Evolutionary conservation across 2,113 vertebrate genomes (phyloP).

Genomic region (Drymodes brunneopygia): DNA sequence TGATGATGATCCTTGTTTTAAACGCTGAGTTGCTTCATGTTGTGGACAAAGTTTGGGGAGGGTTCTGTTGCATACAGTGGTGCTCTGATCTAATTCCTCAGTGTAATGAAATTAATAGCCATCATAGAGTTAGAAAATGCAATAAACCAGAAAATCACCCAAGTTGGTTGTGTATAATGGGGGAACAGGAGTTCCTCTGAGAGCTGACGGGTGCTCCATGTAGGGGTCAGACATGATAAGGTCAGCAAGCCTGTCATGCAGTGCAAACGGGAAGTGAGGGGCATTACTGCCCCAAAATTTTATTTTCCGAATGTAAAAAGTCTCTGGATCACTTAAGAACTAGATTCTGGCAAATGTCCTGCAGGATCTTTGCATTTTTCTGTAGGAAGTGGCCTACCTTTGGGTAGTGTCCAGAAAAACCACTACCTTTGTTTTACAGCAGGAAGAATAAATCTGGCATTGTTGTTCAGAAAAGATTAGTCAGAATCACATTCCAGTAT

Average conservation of each 20-base stretch:
- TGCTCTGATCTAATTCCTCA: neutral
- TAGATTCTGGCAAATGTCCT: neutral
- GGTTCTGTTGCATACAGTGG: neutral
- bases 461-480: neutral
- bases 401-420: neutral
- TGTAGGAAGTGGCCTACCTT: neutral
- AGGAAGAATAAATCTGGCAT: neutral
- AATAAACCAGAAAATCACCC: neutral
- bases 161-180: neutral
- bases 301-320: neutral
- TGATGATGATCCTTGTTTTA: neutral
- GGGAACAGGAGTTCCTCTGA: neutral
- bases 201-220: neutral
- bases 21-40: neutral
- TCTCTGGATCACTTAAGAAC: neutral
- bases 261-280: neutral
- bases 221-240: neutral
- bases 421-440: neutral
- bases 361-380: neutral
- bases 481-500: neutral
- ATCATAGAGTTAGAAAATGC: neutral
- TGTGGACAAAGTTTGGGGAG: neutral
- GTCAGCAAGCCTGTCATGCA: accelerated
- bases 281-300: neutral
- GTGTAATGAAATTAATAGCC: neutral